Evolutionary conservation across 2,797 vertebrate species (phyloP).

Genomic region (Sylvia borin): DNA sequence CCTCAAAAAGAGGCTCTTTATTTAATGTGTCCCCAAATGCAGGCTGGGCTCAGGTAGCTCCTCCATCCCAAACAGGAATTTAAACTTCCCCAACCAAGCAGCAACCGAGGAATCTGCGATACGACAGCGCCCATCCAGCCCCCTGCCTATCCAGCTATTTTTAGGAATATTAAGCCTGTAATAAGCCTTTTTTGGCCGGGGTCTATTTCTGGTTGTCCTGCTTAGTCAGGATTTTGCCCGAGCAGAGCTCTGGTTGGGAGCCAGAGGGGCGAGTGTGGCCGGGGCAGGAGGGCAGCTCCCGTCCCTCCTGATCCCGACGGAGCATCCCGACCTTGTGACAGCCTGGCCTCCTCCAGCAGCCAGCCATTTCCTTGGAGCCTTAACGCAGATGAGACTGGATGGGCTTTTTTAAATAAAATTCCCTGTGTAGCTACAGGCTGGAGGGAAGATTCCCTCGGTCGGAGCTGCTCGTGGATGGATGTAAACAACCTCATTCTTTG

Average conservation of each 20-base stretch:
- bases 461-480: neutral
- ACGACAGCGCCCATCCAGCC: fast-evolving
- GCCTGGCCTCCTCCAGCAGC: neutral
- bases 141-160: neutral
- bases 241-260: neutral
- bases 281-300: neutral
- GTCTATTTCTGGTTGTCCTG: neutral
- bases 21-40: neutral
- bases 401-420: neutral
- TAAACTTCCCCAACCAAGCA: fast-evolving
- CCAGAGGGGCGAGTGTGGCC: neutral
- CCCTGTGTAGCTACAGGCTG: neutral
- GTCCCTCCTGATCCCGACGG: neutral
- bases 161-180: conserved; percentile 4
- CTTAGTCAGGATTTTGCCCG: neutral
- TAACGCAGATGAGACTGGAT: neutral
- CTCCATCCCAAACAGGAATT: neutral
- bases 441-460: neutral
- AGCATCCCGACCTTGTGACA: neutral
- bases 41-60: neutral
- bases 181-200: neutral
- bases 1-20: neutral
- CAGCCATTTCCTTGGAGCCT: neutral
- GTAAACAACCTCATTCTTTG: neutral
- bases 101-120: neutral